Evolutionary conservation across 64 coral and sea anemone species (phyloP).

Genomic region (Trachythela sp.): DNA sequence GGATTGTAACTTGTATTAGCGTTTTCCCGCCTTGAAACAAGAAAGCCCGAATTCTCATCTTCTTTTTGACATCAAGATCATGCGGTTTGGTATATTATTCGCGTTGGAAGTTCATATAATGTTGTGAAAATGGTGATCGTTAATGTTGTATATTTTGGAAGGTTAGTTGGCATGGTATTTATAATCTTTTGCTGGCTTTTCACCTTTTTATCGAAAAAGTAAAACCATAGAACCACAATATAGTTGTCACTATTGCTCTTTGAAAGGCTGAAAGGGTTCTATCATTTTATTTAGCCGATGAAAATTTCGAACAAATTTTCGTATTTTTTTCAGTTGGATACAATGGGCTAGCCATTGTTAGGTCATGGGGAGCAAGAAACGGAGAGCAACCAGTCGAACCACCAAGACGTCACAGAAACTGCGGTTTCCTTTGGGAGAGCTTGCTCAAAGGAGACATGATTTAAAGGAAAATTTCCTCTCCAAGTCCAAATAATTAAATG

Average conservation of each 20-base stretch:
- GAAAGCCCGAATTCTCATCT: not conserved
- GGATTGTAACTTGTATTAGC: not conserved
- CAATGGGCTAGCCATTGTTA: not conserved
- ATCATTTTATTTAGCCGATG: not conserved
- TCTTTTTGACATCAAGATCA: conserved; percentile 21
- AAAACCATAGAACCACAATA: conserved; percentile 18
- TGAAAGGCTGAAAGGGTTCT: not conserved
- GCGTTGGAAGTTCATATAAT: not conserved
- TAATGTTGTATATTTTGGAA: not conserved
- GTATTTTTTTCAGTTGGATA: not conserved
- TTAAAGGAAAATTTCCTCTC: not conserved
- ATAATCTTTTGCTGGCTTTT: not conserved
- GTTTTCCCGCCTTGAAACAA: not conserved
- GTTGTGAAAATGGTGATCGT: not conserved
- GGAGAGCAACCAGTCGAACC: not conserved
- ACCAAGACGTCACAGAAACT: too few species aligned
- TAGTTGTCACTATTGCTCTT: not conserved
- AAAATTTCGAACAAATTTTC: conserved; percentile 4
- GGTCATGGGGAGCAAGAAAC: conserved; percentile 9
- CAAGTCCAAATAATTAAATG: conserved; percentile 5
- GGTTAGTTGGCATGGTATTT: not conserved
- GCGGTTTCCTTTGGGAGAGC: conserved; percentile 1
- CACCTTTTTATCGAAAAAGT: not conserved
- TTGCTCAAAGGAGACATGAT: conserved; percentile 4
- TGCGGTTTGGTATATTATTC: not conserved